These are phyloP conservation scores for Dicrurus megarhynchus DNA, from an alignment of 2,113 vertebrate species.

Conservation along the genomic window DNA sequence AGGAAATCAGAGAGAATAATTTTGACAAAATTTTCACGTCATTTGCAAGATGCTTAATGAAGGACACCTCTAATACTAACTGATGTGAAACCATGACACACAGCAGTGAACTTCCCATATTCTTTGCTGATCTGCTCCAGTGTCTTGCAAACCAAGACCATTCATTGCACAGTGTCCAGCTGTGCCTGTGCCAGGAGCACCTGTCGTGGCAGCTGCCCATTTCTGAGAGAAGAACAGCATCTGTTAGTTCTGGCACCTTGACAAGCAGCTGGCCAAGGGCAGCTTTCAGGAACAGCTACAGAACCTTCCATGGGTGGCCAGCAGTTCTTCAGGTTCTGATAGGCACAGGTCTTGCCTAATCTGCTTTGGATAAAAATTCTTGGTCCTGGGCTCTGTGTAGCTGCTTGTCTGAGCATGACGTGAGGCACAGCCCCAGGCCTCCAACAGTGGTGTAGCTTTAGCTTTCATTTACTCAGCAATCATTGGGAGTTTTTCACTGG, in stretches of 20 bases:
- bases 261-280: neutral
- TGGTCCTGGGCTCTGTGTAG: neutral
- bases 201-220: fast-evolving
- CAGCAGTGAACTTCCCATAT: neutral
- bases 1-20: neutral
- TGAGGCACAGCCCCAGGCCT: neutral
- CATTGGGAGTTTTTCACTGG: neutral
- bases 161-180: neutral
- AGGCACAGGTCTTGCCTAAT: neutral
- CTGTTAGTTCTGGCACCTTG: neutral
- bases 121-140: neutral
- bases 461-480: neutral
- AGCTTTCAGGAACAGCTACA: neutral
- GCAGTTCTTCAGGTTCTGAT: neutral
- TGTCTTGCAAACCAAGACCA: neutral
- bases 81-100: neutral
- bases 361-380: neutral
- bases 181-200: neutral
- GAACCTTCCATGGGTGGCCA: neutral
- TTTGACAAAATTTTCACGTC: neutral
- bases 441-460: neutral
- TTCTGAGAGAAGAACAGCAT: fast-evolving
- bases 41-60: neutral
- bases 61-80: neutral
- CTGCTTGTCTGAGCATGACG: neutral